Evolutionary conservation across 2,888 invertebrate species (phyloP).

Genomic region (Lasioglossum oenotherae): DNA sequence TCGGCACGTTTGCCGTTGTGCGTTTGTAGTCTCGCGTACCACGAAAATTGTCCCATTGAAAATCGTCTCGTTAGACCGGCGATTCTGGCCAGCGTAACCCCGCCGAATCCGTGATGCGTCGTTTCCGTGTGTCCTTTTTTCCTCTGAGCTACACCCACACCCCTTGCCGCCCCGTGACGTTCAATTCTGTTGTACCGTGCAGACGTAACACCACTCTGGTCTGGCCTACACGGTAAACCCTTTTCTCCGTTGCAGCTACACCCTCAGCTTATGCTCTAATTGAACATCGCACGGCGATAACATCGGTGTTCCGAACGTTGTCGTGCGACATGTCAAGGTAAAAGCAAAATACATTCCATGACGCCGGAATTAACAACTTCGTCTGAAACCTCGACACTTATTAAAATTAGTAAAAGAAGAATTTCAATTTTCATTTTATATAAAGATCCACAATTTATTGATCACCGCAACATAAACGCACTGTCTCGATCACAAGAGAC

Average conservation of each 20-base stretch:
- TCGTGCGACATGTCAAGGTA: neutral
- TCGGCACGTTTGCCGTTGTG: slow-evolving; percentile 33
- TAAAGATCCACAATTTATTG: too few relatives aligned
- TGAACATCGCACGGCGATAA: neutral
- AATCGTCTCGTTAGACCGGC: slow-evolving; percentile 57
- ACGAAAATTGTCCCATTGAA: slow-evolving; percentile 57
- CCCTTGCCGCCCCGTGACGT: neutral
- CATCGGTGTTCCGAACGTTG: neutral
- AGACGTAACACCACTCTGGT: neutral
- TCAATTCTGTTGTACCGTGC: neutral
- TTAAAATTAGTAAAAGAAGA: too few relatives aligned
- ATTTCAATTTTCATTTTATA: neutral
- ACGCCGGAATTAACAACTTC: neutral
- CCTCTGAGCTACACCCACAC: neutral
- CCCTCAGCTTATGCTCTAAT: neutral
- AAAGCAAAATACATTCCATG: neutral
- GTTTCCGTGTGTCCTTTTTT: neutral
- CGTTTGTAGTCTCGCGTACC: slow-evolving; percentile 25
- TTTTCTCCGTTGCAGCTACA: neutral
- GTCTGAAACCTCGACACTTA: too few relatives aligned
- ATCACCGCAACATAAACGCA: neutral
- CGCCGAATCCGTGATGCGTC: slow-evolving; percentile 31
- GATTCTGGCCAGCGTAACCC: slow-evolving; percentile 35
- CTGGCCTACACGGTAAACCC: neutral
- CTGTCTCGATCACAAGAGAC: too few relatives aligned